Evolutionary conservation across 1,140 invertebrate species (phyloP), one percentile per base, ranked within the genome.

Genomic region (Dendrolimus kikuchii): DNA sequence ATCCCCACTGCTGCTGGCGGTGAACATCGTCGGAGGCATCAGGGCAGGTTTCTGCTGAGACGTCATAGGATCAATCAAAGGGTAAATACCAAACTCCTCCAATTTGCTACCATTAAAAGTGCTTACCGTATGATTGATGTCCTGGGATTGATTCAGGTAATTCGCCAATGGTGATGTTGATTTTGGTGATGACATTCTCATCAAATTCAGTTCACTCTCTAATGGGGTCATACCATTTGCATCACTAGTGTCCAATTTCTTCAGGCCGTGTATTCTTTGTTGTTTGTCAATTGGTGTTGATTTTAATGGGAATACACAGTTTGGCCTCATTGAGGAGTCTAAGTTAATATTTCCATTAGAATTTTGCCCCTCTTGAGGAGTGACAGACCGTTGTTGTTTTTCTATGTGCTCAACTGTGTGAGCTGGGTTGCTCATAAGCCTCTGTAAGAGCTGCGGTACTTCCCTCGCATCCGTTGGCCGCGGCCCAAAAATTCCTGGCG

Each of bases 371-470:
- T 90, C 90, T 56, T 90, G 92, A 8, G 91, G 93, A 7, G 91
- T 94, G 51, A 90, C 90, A 41, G 92, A 92, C 48, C 93, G 89
- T 66, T 96, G 95, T 64, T 95, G 94, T 60, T 95, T 95, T 68
- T 97, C 95, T 68, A 97, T 95, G 76, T 96, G 94, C 69, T 96
- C 95, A 6, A 97, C 91, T 48, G 91, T 92, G 70, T 95, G 93
- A 37, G 93, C 92, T 5, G 93, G 93, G 74, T 94, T 92, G 39
- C 93, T 94, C 91, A 95, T 94, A 39, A 95, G 83, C 53, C 92
- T 89, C 58, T 93, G 92, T 2, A 94, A 77, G 4, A 91, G 69
- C 38, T 90, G 60, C 5, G 90, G 90, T 23, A 83, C 89, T 48
- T 91, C 90, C 5, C 80, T 78, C 2, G 71, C 60, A 10, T 85